These are phyloP conservation scores for Motacilla tschutschensis DNA, from an alignment of 2,113 vertebrate species.

Conservation along the genomic window DNA sequence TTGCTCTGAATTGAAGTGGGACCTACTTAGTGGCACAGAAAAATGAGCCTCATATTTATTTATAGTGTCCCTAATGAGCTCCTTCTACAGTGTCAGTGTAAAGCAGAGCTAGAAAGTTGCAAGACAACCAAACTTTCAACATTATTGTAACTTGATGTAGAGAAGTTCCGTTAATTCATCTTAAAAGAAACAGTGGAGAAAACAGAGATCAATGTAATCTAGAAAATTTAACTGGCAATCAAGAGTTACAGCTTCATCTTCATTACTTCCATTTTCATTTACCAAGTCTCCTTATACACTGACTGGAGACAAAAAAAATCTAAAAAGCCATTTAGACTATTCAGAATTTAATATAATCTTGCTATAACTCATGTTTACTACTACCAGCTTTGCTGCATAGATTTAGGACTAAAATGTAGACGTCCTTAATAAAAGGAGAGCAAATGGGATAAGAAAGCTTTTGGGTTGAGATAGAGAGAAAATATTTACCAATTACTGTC, in stretches of 20 bases:
- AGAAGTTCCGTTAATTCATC: not conserved
- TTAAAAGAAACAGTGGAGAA: not conserved
- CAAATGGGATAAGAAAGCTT: not conserved
- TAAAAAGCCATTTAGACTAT: not conserved
- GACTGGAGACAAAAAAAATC: not conserved
- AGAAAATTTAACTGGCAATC: not conserved
- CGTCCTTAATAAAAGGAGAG: not conserved
- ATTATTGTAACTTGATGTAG: not conserved
- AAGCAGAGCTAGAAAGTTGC: not conserved
- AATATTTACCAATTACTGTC: not conserved
- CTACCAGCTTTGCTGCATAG: not conserved
- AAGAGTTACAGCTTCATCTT: not conserved
- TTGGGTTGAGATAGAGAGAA: not conserved
- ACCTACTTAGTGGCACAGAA: slow-evolving; percentile 32
- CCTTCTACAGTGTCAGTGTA: not conserved
- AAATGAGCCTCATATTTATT: not conserved
- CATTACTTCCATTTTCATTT: not conserved
- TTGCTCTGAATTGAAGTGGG: slow-evolving; percentile 16
- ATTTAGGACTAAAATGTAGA: not conserved
- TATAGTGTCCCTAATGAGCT: slow-evolving; percentile 19
- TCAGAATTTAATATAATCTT: not conserved
- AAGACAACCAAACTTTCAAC: not conserved
- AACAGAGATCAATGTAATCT: not conserved
- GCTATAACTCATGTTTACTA: not conserved
- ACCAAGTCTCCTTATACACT: not conserved